Evolutionary conservation across 2,113 vertebrate genomes (phyloP).

Genomic region (Oryzias woworae): DNA sequence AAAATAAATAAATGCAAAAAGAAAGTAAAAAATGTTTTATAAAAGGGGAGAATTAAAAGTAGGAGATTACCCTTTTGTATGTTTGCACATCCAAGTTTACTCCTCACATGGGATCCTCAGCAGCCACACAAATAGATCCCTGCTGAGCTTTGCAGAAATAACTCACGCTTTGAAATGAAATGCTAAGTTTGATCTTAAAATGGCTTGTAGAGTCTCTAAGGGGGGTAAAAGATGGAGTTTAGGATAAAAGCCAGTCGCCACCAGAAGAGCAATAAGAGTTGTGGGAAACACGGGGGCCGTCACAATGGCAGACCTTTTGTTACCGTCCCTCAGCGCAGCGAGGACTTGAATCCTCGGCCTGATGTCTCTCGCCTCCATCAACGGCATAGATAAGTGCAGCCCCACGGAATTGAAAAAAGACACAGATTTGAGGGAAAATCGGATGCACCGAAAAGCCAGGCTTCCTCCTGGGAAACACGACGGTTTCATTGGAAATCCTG

Average conservation of each 20-base stretch:
- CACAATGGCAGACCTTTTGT: constrained; percentile 54
- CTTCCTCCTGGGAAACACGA: constrained; percentile 29
- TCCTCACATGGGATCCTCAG: too few species aligned
- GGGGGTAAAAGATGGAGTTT: constrained; percentile 34
- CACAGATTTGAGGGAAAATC: constrained; percentile 65
- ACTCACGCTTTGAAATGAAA: constrained; percentile 40
- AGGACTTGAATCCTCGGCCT: constrained; percentile 45
- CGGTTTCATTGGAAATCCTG: constrained; percentile 52
- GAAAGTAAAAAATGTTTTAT: too few species aligned
- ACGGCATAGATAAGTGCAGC: constrained; percentile 55
- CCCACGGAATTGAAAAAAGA: constrained; percentile 60
- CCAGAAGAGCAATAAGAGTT: constrained; percentile 38
- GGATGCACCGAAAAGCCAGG: constrained; percentile 53
- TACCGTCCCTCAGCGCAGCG: constrained; percentile 44
- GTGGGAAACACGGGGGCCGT: constrained; percentile 33
- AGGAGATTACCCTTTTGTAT: too few species aligned
- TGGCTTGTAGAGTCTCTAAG: constrained; percentile 30
- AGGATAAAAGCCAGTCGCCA: constrained; percentile 36
- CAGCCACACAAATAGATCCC: constrained; percentile 23
- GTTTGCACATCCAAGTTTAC: too few species aligned
- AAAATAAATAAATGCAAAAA: too few species aligned
- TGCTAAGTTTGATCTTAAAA: constrained; percentile 59
- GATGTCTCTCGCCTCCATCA: constrained; percentile 53
- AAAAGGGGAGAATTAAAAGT: too few species aligned
- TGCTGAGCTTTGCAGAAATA: constrained; percentile 34